A percentile compares a stretch with the other conserved stretches of the same genome.
Conservation (phyloP, 2,888 invertebrate species). For the Nymphalis polychloros region DNA sequence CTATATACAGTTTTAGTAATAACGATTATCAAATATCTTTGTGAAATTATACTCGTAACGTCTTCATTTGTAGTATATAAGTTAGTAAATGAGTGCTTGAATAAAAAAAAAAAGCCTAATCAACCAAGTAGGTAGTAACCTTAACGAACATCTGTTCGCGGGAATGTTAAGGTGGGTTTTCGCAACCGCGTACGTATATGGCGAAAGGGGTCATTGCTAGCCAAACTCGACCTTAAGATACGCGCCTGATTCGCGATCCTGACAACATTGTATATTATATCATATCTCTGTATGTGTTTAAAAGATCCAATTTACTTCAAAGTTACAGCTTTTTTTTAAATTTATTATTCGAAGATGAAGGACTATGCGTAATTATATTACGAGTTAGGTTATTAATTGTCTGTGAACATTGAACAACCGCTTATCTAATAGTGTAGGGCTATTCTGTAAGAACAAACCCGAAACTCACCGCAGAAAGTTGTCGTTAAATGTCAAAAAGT, state of each 20-base stretch:
- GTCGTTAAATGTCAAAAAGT: too few species aligned
- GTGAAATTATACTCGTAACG: too few species aligned
- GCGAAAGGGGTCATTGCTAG: conserved; percentile 71
- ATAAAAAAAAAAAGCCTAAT: conserved; percentile 24
- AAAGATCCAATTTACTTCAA: conserved; percentile 10
- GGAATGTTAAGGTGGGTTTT: conserved; percentile 62
- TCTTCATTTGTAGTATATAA: background rate
- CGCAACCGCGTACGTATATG: conserved; percentile 63
- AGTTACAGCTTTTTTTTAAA: background rate
- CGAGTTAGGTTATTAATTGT: too few species aligned
- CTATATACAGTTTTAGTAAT: too few species aligned
- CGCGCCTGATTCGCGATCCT: conserved; percentile 28
- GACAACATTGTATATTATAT: conserved; percentile 17
- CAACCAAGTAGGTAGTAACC: conserved; percentile 46
- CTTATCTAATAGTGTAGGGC: too few species aligned
- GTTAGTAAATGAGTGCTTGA: background rate
- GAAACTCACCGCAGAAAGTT: too few species aligned
- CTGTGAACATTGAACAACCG: too few species aligned
- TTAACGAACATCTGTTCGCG: conserved; percentile 60
- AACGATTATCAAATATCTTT: too few species aligned
- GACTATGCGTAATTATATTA: background rate
- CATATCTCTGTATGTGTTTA: background rate
- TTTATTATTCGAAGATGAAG: background rate
- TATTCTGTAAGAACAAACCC: too few species aligned
- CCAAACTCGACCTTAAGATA: conserved; percentile 57